Percentiles rank a stretch among this genome's conserved stretches.
Conservation (phyloP, 1,140 invertebrate species). For the Anastrepha ludens region DNA sequence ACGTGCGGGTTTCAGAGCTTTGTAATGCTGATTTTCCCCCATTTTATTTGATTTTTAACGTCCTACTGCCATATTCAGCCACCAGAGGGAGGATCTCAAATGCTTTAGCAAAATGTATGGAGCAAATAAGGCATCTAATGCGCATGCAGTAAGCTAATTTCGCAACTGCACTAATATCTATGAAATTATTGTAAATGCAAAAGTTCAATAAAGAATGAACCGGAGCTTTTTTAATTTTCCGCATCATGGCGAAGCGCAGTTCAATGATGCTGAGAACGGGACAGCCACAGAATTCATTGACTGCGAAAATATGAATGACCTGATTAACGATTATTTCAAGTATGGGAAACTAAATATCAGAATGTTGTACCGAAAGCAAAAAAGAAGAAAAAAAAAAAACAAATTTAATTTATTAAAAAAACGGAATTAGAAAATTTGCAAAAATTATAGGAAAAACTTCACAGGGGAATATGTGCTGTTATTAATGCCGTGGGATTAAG, state of each 20-base stretch:
- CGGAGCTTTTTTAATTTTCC: neutral
- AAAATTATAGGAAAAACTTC: neutral
- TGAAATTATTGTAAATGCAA: neutral
- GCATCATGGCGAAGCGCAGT: neutral
- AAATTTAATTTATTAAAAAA: too few relatives aligned
- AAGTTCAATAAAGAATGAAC: constrained; percentile 13
- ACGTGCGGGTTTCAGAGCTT: too few relatives aligned
- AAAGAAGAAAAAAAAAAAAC: too few relatives aligned
- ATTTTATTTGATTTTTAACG: too few relatives aligned
- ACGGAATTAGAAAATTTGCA: too few relatives aligned
- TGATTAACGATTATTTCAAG: neutral
- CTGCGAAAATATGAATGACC: constrained; percentile 30
- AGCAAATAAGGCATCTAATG: too few relatives aligned
- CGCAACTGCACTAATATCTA: neutral
- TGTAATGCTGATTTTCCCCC: too few relatives aligned
- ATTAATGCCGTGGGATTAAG: neutral
- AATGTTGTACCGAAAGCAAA: too few relatives aligned
- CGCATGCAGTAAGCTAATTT: neutral
- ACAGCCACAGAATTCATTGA: constrained; percentile 2
- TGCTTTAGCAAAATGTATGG: too few relatives aligned
- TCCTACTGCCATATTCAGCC: too few relatives aligned
- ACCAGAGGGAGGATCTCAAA: too few relatives aligned
- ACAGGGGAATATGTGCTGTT: neutral
- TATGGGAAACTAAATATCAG: neutral
- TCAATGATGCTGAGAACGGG: neutral